phyloP scores from a whole-genome alignment of 2,888 invertebrate genomes.

The Tholera decimalis region DNA sequence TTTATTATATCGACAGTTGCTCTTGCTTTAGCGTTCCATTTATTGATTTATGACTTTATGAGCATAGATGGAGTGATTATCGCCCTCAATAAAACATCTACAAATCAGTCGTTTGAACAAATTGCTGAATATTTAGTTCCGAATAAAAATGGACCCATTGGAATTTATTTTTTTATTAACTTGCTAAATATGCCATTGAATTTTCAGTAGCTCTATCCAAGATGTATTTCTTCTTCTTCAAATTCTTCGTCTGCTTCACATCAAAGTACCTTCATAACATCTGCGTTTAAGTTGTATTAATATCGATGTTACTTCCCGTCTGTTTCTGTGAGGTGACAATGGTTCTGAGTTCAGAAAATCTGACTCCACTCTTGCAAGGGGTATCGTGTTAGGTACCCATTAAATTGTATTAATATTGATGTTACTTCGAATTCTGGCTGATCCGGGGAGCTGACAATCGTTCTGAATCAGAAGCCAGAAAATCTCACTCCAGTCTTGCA shows the following conservation, averaged over 20 bases:
- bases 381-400: too few species aligned
- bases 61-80: conserved; percentile 35
- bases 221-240: not conserved
- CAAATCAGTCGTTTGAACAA: conserved; percentile 43
- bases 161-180: conserved; percentile 15
- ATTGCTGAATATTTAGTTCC: conserved; percentile 26
- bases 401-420: too few species aligned
- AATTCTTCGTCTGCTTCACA: not conserved
- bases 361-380: too few species aligned
- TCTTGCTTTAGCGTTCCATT: conserved; percentile 11
- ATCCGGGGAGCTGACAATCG: too few species aligned
- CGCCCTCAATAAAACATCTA: conserved; percentile 31
- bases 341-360: too few species aligned
- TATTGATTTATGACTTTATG: conserved; percentile 31
- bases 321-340: too few species aligned
- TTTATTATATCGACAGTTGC: not conserved
- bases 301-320: too few species aligned
- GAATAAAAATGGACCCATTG: conserved; percentile 12
- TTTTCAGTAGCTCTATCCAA: not conserved
- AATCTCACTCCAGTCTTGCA: too few species aligned
- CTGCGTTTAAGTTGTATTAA: too few species aligned
- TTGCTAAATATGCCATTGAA: not conserved
- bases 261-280: too few species aligned
- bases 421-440: too few species aligned
- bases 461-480: too few species aligned